Base-by-base conservation (phyloP, 2,797 vertebrate genomes). In the Periparus ater region DNA sequence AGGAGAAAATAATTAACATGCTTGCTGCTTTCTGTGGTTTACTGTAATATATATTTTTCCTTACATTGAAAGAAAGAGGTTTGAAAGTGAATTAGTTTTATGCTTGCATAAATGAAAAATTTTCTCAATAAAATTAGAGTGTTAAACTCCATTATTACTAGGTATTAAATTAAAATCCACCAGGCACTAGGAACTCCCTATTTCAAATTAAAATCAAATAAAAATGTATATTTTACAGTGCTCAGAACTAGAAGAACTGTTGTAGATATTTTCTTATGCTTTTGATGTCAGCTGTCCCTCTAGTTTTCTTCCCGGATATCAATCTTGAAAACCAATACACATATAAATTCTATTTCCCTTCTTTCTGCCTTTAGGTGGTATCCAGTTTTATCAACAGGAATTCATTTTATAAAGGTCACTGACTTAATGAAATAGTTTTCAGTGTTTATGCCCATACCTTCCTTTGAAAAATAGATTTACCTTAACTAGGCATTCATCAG, bases 361-460 rank as follows among this genome's bases (percentile, higher is more conserved):
- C 38, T 68, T 79, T 89, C 27, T 89, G 71, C 62, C 92, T 96
- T 94, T 60, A 96, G 85, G 62, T 89, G 40, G 10, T 38, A 83
- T 88, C 26, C 66, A 83, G 86, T 93, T 89, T 92, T 95, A 90
- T 90, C 65, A 95, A 88, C 42, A 85, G 61, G 50, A 95, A 94
- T 94, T 97, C 30, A 91, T 93, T 96, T 96, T 68, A 58, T 76
- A 96, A 97, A 97, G 72, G 91, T 95, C 92, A 96, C 58, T 81
- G 88, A 95, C 85, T 97, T 96, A 95, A 97, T 95, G 58, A 76
- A 96, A 89, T 92, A 76, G 21, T 96, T 97, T 97, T 85, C 79
- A 85, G 58, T 94, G 62, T 38, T 89, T 76, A 60, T 82, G 42
- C 45, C 44, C 55, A 68, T 81, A 92, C n/a, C 3, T 65, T 82